Evolutionary conservation across 2,888 invertebrate species (phyloP).

Genomic region (Hirtodrosophila duncani): DNA sequence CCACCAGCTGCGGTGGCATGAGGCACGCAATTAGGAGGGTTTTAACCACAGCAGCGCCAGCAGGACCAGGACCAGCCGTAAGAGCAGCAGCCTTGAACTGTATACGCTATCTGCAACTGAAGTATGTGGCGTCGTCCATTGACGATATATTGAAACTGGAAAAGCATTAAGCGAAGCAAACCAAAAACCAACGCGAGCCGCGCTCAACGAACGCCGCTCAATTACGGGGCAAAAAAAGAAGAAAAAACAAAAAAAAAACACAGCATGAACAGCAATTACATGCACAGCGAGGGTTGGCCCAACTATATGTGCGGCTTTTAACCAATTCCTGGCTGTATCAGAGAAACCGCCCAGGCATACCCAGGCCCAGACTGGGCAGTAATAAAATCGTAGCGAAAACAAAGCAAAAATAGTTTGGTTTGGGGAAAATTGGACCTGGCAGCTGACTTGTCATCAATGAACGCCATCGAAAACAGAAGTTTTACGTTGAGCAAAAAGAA

Average conservation of each 20-base stretch:
- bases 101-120: slow-evolving; percentile 25
- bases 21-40: slow-evolving; percentile 45
- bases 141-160: slow-evolving; percentile 36
- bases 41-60: slow-evolving; percentile 34
- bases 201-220: slow-evolving; percentile 16
- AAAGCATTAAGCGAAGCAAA: slow-evolving; percentile 27
- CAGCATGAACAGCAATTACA: neutral
- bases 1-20: slow-evolving; percentile 24
- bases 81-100: slow-evolving; percentile 28
- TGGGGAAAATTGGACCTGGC: neutral
- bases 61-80: neutral
- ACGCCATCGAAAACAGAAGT: slow-evolving; percentile 49
- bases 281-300: no score
- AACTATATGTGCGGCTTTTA: no score
- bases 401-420: no score
- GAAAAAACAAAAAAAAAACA: neutral
- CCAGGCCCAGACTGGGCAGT: no score
- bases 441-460: slow-evolving; percentile 31
- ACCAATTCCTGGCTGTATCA: no score
- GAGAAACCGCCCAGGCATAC: no score
- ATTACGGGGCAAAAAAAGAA: no score
- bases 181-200: slow-evolving; percentile 13
- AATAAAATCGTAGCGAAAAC: neutral
- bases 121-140: slow-evolving; percentile 25
- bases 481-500: slow-evolving; percentile 46